Evolutionary conservation across 2,888 invertebrate genomes (phyloP).

Genomic region (Leptinotarsa haldemani): DNA sequence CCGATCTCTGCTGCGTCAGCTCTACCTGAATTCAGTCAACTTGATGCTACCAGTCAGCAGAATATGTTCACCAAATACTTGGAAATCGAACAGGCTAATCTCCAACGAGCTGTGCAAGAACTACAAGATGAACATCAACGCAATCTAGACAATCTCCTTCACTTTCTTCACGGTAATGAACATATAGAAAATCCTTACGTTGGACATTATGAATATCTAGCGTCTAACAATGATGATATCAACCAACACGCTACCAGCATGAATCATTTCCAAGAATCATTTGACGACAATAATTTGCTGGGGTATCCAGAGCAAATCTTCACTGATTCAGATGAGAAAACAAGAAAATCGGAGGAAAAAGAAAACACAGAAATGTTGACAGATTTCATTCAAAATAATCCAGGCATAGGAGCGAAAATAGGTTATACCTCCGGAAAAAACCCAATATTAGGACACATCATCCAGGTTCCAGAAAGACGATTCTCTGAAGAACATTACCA

Average conservation of each 20-base stretch:
- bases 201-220: neutral
- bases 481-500: slow-evolving; percentile 29
- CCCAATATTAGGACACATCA: slow-evolving; percentile 30
- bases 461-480: slow-evolving; percentile 38
- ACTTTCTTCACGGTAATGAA: neutral
- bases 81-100: slow-evolving; percentile 25
- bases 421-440: slow-evolving; percentile 15
- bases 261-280: neutral
- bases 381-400: slow-evolving; percentile 2
- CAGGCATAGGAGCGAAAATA: slow-evolving; percentile 5
- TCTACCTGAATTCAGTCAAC: slow-evolving; percentile 9
- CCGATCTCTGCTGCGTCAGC: slow-evolving; percentile 12
- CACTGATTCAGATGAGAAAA: neutral
- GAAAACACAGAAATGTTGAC: slow-evolving; percentile 7
- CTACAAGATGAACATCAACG: slow-evolving; percentile 26
- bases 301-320: neutral
- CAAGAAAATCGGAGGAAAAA: neutral
- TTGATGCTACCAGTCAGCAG: neutral
- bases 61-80: slow-evolving; percentile 21
- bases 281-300: neutral
- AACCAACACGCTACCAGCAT: too few species aligned
- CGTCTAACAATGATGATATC: neutral
- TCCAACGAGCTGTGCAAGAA: slow-evolving; percentile 25
- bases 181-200: neutral
- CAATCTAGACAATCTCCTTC: slow-evolving; percentile 22